Conservation (phyloP, 1,140 invertebrate species). For the Lasioglossum albipes region DNA sequence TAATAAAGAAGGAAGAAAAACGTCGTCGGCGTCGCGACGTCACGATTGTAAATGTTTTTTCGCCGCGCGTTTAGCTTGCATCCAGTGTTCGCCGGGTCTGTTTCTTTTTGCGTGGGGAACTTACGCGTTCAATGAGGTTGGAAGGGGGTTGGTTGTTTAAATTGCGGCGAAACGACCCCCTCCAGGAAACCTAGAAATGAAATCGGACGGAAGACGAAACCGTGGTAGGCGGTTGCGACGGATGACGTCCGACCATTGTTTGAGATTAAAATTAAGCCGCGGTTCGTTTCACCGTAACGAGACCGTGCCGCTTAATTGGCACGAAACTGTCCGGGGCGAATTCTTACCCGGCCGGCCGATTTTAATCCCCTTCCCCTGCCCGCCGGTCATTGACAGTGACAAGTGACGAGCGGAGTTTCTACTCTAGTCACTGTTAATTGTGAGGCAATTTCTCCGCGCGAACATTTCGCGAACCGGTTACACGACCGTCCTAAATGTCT, state of each 20-base stretch:
- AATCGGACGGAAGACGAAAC: neutral
- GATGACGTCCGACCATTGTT: constrained; percentile 44
- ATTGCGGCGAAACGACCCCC: neutral
- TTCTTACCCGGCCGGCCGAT: constrained; percentile 5
- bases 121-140: neutral
- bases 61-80: neutral
- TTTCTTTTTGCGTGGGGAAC: neutral
- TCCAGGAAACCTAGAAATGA: neutral
- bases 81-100: neutral
- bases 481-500: neutral
- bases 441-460: neutral
- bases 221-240: neutral
- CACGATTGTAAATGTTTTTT: neutral
- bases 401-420: neutral
- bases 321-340: constrained; percentile 9
- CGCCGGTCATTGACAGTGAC: neutral
- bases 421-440: neutral
- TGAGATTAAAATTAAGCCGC: constrained; percentile 57
- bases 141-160: neutral
- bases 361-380: neutral
- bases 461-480: no score
- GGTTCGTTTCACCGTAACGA: constrained; percentile 48
- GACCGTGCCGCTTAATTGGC: constrained; percentile 45
- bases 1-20: neutral
- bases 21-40: neutral